Conservation (phyloP, 2,888 invertebrate species). For the Ectropis crepuscularia region DNA sequence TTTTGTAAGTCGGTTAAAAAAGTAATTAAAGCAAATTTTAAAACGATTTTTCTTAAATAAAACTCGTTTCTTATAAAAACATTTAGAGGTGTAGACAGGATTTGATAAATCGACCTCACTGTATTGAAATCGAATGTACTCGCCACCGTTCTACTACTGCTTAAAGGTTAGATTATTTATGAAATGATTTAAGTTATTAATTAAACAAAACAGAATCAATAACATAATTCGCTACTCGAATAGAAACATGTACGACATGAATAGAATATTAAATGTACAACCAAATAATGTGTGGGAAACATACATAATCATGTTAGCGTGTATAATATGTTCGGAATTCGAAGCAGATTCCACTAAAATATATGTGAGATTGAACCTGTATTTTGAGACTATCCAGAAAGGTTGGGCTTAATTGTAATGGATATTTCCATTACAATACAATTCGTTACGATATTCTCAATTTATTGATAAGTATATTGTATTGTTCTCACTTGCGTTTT, state of each 20-base stretch:
- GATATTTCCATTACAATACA: no score
- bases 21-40: no score
- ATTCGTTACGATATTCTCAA: no score
- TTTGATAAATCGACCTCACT: no score
- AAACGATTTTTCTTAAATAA: no score
- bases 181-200: conserved; percentile 6
- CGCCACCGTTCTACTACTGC: no score
- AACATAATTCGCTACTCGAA: not conserved
- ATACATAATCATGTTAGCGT: conserved; percentile 8
- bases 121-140: no score
- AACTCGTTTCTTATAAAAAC: no score
- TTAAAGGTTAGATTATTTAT: not conserved
- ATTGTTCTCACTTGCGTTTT: no score
- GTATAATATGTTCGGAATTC: conserved; percentile 6
- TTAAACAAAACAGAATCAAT: conserved; percentile 10
- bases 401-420: not conserved
- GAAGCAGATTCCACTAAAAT: conserved; percentile 6
- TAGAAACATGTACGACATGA: conserved; percentile 9
- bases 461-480: no score
- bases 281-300: conserved; percentile 7
- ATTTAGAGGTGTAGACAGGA: no score
- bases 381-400: not conserved
- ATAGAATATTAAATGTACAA: conserved; percentile 14
- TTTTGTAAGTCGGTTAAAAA: no score
- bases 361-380: conserved; percentile 8